Base-by-base conservation (phyloP, 2,113 vertebrate genomes). In the Myiozetetes cayanensis region DNA sequence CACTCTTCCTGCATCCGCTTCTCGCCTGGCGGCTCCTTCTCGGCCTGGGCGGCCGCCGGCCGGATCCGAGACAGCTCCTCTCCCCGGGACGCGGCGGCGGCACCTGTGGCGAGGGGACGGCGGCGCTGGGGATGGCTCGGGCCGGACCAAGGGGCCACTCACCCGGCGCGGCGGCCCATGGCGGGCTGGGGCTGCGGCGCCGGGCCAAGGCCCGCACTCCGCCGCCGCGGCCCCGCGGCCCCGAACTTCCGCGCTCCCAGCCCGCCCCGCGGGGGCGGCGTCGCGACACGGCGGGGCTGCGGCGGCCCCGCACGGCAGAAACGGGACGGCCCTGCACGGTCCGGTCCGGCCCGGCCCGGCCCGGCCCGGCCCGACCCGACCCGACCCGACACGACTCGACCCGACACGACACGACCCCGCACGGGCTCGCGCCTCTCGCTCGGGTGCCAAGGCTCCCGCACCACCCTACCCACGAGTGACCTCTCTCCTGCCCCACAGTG, bases 1-100 rank as follows among this genome's bases (percentile, higher is more conserved):
- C 44, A 59, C 70, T 39, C 18, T 21, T 87, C 83, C 94, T 93
- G 96, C 96, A 96, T 96, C 44, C 44, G 81, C 87, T 91, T 17
- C 53, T 14, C 74, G n/a, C n/a, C n/a, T 28, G 28, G 35, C 61
- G 23, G 63, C 46, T 95, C 41, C 58, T 73, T n/a, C 13, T 33
- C 17, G 41, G 85, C 41, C 89, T 24, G 74, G 12, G 55, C 72
- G 49, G 84, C 47, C 33, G 46, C 71, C 66, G 39, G 31, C 68
- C 37, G 5, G 5, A 4, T 39, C 58, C 24, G 35, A 55, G 46
- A 59, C 25, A 12, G 25, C 61, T 71, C 79, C 67, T n/a, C 31
- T 84, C 41, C 52, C 31, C 35, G 31, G 59, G 61, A 81, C 23
- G 33, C 52, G 63, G 59, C 28, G 56, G 58, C 63, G 44, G 72